Conservation (phyloP, 2,888 invertebrate genomes). For the Mycalesis mineus region DNA sequence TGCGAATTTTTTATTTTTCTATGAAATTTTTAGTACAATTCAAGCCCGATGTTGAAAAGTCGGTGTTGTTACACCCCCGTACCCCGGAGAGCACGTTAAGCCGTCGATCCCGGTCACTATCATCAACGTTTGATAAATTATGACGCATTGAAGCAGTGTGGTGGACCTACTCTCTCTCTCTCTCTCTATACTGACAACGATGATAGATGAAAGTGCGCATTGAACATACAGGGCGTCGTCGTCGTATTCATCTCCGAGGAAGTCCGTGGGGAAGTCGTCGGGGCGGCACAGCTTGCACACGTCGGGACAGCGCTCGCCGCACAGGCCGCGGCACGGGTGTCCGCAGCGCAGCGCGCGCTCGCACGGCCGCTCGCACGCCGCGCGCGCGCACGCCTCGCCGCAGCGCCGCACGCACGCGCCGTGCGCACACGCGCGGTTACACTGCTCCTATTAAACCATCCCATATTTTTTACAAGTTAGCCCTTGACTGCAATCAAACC, state of each 20-base stretch:
- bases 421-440: slow-evolving; percentile 67
- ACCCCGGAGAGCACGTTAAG: too few species aligned
- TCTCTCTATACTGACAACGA: too few species aligned
- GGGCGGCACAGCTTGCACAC: slow-evolving; percentile 78
- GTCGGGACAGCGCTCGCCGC: slow-evolving; percentile 83
- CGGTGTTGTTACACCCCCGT: too few species aligned
- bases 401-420: slow-evolving; percentile 66
- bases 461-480: too few species aligned
- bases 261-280: slow-evolving; percentile 63
- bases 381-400: slow-evolving; percentile 59
- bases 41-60: too few species aligned
- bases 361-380: slow-evolving; percentile 65
- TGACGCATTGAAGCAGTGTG: too few species aligned
- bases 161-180: too few species aligned
- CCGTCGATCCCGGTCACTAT: too few species aligned
- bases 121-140: too few species aligned
- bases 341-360: slow-evolving; percentile 61
- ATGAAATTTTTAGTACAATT: too few species aligned
- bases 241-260: slow-evolving; percentile 59
- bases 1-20: too few species aligned
- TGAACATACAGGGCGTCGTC: slow-evolving; percentile 64
- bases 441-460: slow-evolving; percentile 48
- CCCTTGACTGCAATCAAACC: too few species aligned
- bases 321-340: slow-evolving; percentile 83
- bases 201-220: neutral